These are phyloP conservation scores for Ennomos erosarius DNA, from an alignment of 2,888 invertebrate genomes.

Conservation along the genomic window DNA sequence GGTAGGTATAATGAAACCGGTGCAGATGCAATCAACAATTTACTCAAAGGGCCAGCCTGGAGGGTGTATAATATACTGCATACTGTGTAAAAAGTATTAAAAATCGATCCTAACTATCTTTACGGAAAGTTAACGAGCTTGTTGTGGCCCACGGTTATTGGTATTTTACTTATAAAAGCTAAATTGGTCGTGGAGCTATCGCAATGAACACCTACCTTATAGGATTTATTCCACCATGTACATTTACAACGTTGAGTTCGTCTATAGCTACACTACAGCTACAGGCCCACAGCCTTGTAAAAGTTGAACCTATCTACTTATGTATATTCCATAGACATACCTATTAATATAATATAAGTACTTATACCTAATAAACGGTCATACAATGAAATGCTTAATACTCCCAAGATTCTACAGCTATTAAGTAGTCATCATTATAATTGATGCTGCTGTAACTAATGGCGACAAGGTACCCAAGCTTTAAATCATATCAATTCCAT, in stretches of 20 bases:
- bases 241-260: constrained; percentile 8
- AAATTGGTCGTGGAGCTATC: constrained; percentile 45
- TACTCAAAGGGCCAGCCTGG: constrained; percentile 49
- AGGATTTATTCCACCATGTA: constrained; percentile 5
- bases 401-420: no score
- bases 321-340: no score
- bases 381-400: no score
- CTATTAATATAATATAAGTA: no score
- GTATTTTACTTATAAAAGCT: constrained; percentile 52
- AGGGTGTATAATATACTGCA: constrained; percentile 46
- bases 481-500: no score
- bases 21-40: constrained; percentile 67
- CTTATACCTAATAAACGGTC: no score
- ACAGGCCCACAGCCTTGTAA: no score
- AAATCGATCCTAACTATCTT: constrained; percentile 71
- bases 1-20: constrained; percentile 45
- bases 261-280: background rate
- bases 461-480: no score
- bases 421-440: no score
- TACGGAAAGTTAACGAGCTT: constrained; percentile 70
- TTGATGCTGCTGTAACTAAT: no score
- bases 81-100: constrained; percentile 60
- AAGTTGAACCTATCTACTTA: no score
- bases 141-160: constrained; percentile 59
- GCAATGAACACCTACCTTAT: constrained; percentile 13